Base-by-base conservation (phyloP, 1,140 invertebrate genomes). In the Andrena cerasifolii region DNA sequence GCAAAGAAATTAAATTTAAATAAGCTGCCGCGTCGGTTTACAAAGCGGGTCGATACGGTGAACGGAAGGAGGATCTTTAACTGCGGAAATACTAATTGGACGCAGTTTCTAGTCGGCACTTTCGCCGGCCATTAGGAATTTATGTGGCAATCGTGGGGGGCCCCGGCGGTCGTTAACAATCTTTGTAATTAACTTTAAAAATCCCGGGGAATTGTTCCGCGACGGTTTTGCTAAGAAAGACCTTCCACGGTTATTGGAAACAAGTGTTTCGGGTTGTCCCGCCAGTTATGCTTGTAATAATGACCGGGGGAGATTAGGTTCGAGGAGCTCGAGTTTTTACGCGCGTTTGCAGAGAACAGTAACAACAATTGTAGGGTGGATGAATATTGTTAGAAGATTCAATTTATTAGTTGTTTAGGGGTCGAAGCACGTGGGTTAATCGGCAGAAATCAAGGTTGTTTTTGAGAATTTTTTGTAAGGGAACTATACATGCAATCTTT, bases 1-100 rank as follows among this genome's bases (percentile, higher is more conserved):
- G 31, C 28, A 58, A 68, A 68, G 31, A 76, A 58, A 76, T 76
- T 68, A 47, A 76, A 76, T 76, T 68, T 59, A 49, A 76, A 76
- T 76, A 76, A 67, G 63, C 73, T 56, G 14, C 54, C 10, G 21
- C 40, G 31, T 28, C 40, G 40, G 63, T 75, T 49, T 66, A 75
- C 28, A 45, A 75, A 45, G 21, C 63, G 51, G 3, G 4, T 28
- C 28, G 10, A 67, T 67, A 67, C 21, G 1, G 43, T 0, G 18
- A 24, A 16, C 12, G 14, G n/a, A 67, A 45, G 26, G 16, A n/a
- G 26, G 16, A 45, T 54, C 40, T 56, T 67, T 67, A 67, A 75
- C 16, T 53, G 28, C n/a, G 6, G 12, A 47, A 28, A 33, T 75
- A 58, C 63, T 68, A 75, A 75, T 75, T 75, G 73, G 73, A 67